Base-by-base conservation (phyloP, 2,113 vertebrate species). In the Cepphus grylle region DNA sequence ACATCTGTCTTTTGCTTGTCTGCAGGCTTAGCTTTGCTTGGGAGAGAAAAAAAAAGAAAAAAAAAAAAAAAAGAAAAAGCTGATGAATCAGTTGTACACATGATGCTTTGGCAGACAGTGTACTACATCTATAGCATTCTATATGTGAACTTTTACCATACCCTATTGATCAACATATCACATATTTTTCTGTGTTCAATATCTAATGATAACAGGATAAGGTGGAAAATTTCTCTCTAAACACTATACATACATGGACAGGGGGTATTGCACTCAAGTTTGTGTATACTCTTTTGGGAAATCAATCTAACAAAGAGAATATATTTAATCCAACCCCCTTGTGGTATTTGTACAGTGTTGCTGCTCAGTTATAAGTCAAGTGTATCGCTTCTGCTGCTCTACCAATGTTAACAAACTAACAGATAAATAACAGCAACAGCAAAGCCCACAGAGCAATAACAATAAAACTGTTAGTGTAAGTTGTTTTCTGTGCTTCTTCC, bases 1-100 rank as follows among this genome's bases (percentile, higher is more conserved):
- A 90, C 42, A 88, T 95, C 69, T 95, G 52, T 91, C 77, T 97
- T 88, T 72, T 38, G 43, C 55, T 92, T 94, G 76, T 91, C 80
- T 97, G 27, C 56, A 86, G 91, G 70, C 45, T 73, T 65, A 77
- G 32, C 55, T 93, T 25, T 90, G 21, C 50, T 81, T 82, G 11
- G 15, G 8, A 76, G 30, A 29, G 36, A 53, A 34, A 32, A 58
- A 19, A 3, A 29, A 8, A 34, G n/a, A n/a, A 58, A 16, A 3
- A 8, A 20, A 72, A n/a, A 17, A 7, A 66, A 25, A 50, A 21
- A 45, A 65, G 9, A n/a, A 76, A 65, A 84, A 71, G 17, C 19
- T 38, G 38, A 74, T 56, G 16, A 81, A 94, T 92, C 30, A 69
- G 15, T 58, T 88, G 20, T 67, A 38, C 11, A 70, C 32, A 36